Evolutionary conservation across 2,797 vertebrate species (phyloP), one percentile per base, ranked within the genome.

Genomic region (Pogonophryne albipinna): DNA sequence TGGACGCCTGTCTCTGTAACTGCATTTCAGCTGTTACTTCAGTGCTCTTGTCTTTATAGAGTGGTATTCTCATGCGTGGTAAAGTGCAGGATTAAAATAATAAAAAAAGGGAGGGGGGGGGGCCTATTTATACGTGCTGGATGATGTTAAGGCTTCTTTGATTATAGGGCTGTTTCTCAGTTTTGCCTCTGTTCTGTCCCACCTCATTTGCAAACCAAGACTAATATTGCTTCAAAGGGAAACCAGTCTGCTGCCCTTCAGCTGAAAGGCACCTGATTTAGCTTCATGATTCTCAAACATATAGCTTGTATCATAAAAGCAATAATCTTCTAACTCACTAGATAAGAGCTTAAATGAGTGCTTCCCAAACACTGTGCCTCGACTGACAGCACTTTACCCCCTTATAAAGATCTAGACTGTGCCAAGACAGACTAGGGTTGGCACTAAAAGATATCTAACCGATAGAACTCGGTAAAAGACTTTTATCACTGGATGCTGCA

Each of bases 401-500:
- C 10, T 8, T 56, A 56, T 51, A 41, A 53, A 20, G 38, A 41
- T 41, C 49, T 42, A 38, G 11, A 45, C 41, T 9, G 16, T 56
- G 19, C 17, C 15, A 16, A 44, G 15, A 52, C 11, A 1, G 16
- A 62, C 31, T 38, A 45, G 12, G 50, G 19, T 47, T 51, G 7
- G 3, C 2, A 59, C 27, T 27, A 58, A 14, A 12, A 50, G 31
- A 65, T 66, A 68, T 53, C 17, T 73, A 61, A 61, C 17, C 66
- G 44, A 31, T 41, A 46, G 45, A 47, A 74, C 34, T 41, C 73
- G 53, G 51, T 71, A 51, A 31, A 31, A 13, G 15, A 61, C 55
- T 61, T 80, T 59, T 59, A 63, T 20, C 20, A 45, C 55, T 79
- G 66, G 34, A 69, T 70, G 44, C 19, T 84, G 86, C 85, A 88